phyloP scores from a whole-genome alignment of 2,113 vertebrate genomes.

The Brachionichthys hirsutus region DNA sequence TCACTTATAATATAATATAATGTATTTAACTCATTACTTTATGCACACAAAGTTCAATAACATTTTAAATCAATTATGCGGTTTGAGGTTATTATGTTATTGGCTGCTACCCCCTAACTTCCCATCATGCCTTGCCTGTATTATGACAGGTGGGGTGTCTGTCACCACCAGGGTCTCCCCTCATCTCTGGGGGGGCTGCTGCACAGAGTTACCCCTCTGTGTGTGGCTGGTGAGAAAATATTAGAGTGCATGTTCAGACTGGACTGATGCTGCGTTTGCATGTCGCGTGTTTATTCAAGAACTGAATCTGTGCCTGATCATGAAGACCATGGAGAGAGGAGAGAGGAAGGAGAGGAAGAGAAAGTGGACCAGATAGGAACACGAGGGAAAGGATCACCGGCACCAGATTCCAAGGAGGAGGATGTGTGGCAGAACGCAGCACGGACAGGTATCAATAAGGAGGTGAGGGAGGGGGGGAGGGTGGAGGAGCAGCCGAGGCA shows the following conservation, averaged over 20 bases:
- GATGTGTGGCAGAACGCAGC: too few relatives aligned
- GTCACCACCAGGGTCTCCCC: constrained; percentile 35
- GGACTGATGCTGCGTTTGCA: not conserved
- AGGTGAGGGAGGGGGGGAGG: not conserved
- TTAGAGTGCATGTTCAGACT: too few relatives aligned
- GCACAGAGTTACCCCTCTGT: not conserved
- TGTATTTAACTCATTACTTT: too few relatives aligned
- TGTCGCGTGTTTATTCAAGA: too few relatives aligned
- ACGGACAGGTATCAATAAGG: not conserved
- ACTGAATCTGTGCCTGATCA: not conserved
- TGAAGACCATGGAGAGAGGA: too few relatives aligned
- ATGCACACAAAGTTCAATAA: too few relatives aligned
- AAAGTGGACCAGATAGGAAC: not conserved
- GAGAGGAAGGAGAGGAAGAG: not conserved
- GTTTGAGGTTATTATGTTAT: too few relatives aligned
- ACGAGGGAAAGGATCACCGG: not conserved
- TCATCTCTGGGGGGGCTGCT: constrained; percentile 39
- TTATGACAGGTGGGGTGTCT: constrained; percentile 79
- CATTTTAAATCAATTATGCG: too few relatives aligned
- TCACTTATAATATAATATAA: too few relatives aligned
- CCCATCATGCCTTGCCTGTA: constrained; percentile 68
- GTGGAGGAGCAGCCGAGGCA: not conserved
- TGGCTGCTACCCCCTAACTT: not conserved
- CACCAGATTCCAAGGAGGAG: not conserved
- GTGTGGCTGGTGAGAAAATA: not conserved